Base-by-base conservation (phyloP, 1,140 invertebrate genomes). In the Leucophenga varia region DNA sequence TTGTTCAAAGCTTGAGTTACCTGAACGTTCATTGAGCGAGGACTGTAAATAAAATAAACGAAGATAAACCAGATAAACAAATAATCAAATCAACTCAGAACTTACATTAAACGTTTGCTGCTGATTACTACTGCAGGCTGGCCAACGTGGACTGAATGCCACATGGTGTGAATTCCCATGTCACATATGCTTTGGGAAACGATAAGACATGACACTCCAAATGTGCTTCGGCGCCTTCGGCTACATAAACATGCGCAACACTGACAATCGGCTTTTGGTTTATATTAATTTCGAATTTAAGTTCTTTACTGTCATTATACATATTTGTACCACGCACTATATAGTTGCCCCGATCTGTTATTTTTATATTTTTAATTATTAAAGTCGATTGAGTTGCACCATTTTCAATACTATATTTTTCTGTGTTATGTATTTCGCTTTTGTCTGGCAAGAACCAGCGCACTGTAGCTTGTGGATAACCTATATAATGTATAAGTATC, bases 331-430 rank as follows among this genome's bases (percentile, higher is more conserved):
- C 77, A 17, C 53, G 47, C 13, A 79, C 43, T 12, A 55, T 49
- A 49, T 81, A 81, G 19, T 57, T 56, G 10, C 80, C 80, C 42
- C 63, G 75, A 61, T 81, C 76, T 5, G 55, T 50, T 2, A 81
- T 41, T 36, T 69, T 63, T 2, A 76, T 57, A 47, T 77, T 69
- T 10, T 72, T 64, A 5, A 81, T 70, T 49, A 67, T 52, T n/a
- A 80, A 47, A n/a, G 63, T 59, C 1, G 73, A 56, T 14, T 59
- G 59, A 1, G 51, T 42, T 36, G 73, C 57, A 1, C 51, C 55
- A 16, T 51, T 63, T 3, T 57, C 57, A 2, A 76, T 67, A n/a
- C 57, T 57, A 44, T 78, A 76, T 56, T 79, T 79, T 16, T 47
- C 25, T 2, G 19, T 16, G 21, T 38, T n/a, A 6, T 28, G 40